phyloP scores from a whole-genome alignment of 92 coral and sea anemone species.

The Epizoanthus rinbou region DNA sequence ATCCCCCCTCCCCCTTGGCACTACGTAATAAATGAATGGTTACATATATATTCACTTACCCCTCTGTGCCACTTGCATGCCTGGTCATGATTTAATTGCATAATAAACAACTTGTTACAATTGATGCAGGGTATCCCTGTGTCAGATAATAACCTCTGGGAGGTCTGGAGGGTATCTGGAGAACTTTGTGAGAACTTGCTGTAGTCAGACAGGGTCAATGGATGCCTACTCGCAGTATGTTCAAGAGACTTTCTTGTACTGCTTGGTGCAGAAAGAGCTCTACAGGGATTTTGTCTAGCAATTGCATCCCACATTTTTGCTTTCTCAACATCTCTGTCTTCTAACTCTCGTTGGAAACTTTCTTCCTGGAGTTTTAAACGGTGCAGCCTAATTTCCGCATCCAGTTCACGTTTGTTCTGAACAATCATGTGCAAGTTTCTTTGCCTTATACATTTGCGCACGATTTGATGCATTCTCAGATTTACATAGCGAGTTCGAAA shows the following conservation, averaged over 20 bases:
- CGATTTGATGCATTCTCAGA: slow-evolving; percentile 88
- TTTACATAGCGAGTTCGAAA: slow-evolving; percentile 68
- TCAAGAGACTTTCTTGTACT: slow-evolving; percentile 17
- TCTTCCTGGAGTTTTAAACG: slow-evolving; percentile 71
- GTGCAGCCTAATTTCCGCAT: slow-evolving; percentile 69
- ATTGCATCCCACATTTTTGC: slow-evolving; percentile 77
- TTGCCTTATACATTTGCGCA: slow-evolving; percentile 74
- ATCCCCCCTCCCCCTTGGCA: too few relatives aligned
- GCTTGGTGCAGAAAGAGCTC: slow-evolving; percentile 39
- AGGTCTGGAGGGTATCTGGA: slow-evolving; percentile 45
- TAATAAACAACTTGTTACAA: slow-evolving; percentile 76
- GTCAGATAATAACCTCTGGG: slow-evolving; percentile 14
- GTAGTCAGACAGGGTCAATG: slow-evolving; percentile 42
- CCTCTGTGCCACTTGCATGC: slow-evolving; percentile 98
- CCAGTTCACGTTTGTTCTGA: slow-evolving; percentile 84
- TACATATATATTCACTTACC: slow-evolving; percentile 52
- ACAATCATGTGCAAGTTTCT: slow-evolving; percentile 83
- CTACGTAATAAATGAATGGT: too few relatives aligned
- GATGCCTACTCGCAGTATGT: slow-evolving; percentile 11
- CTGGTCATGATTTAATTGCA: slow-evolving; percentile 60
- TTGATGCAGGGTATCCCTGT: slow-evolving; percentile 56
- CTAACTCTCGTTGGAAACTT: slow-evolving; percentile 73
- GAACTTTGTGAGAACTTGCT: slow-evolving; percentile 49
- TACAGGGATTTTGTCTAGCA: slow-evolving; percentile 58
- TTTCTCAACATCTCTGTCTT: slow-evolving; percentile 79